Evolutionary conservation across 2,888 invertebrate genomes (phyloP).

Genomic region (Nomada ferruginata): DNA sequence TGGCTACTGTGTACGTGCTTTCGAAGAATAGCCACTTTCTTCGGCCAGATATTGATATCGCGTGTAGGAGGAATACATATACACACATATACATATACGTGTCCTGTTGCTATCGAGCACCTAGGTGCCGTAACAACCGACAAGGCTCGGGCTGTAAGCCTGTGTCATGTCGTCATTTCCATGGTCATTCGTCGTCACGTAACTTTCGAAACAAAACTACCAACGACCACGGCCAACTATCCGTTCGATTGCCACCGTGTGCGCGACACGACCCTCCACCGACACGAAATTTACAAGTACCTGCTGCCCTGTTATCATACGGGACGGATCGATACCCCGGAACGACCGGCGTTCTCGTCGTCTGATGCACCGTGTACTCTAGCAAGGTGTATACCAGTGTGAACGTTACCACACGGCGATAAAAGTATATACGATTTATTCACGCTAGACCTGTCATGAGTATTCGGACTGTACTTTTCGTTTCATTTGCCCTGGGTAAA

Average conservation of each 20-base stretch:
- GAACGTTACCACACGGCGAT: background rate
- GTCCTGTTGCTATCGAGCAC: conserved; percentile 28
- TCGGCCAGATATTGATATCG: conserved; percentile 25
- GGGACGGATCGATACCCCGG: conserved; percentile 66
- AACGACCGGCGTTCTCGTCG: conserved; percentile 11
- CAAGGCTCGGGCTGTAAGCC: conserved; percentile 48
- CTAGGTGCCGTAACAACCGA: conserved; percentile 52
- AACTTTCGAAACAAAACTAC: conserved; percentile 78
- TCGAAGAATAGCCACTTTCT: conserved; percentile 32
- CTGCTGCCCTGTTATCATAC: conserved; percentile 63
- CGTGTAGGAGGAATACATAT: conserved; percentile 16
- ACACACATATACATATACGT: background rate
- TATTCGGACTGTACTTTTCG: background rate
- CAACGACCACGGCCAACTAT: conserved; percentile 22
- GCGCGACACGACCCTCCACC: conserved; percentile 10
- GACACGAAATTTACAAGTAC: conserved; percentile 52
- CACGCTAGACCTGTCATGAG: background rate
- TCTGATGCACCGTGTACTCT: background rate
- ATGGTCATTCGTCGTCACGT: conserved; percentile 73
- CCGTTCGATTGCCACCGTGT: conserved; percentile 22
- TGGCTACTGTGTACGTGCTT: conserved; percentile 7
- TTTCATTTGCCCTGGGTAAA: background rate
- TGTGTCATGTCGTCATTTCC: conserved; percentile 74
- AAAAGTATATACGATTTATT: background rate
- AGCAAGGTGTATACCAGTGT: background rate